Conservation (phyloP, 2,888 invertebrate genomes). For the Thalpophila matura region DNA sequence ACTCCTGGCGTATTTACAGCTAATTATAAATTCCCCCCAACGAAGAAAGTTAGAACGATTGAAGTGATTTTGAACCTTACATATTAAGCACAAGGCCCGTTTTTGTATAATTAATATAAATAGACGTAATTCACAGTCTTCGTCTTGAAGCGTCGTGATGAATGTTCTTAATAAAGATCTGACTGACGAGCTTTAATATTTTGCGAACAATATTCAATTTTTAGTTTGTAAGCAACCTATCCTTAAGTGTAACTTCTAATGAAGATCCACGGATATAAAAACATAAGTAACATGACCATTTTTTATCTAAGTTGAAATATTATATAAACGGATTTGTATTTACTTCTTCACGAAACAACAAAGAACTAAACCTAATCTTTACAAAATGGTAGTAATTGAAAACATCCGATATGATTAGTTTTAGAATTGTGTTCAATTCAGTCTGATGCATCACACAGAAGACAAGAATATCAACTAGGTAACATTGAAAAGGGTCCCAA, state of each 20-base stretch:
- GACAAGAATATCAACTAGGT: slow-evolving; percentile 48
- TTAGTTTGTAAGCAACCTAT: neutral
- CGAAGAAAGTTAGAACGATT: slow-evolving; percentile 44
- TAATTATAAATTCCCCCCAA: slow-evolving; percentile 59
- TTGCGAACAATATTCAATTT: slow-evolving; percentile 10
- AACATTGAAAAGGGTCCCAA: slow-evolving; percentile 74
- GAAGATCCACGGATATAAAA: slow-evolving; percentile 20
- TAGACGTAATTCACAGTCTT: slow-evolving; percentile 32
- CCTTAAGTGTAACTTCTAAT: neutral
- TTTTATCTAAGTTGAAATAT: neutral
- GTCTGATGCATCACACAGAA: slow-evolving; percentile 66
- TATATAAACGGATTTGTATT: slow-evolving; percentile 11
- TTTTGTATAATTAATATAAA: slow-evolving; percentile 32
- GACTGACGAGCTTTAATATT: neutral
- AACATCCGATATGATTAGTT: slow-evolving; percentile 71
- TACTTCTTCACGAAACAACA: slow-evolving; percentile 13
- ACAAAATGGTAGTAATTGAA: slow-evolving; percentile 40
- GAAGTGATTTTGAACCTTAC: slow-evolving; percentile 42
- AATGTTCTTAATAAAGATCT: slow-evolving; percentile 11
- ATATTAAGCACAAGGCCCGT: slow-evolving; percentile 30
- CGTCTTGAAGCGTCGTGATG: slow-evolving; percentile 15
- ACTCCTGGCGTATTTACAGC: slow-evolving; percentile 76
- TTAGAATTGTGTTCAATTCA: slow-evolving; percentile 75
- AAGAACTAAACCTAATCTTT: slow-evolving; percentile 7
- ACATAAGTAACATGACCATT: slow-evolving; percentile 10